Evolutionary conservation across 2,113 vertebrate genomes (phyloP).

Genomic region (Oceanodroma tethys): DNA sequence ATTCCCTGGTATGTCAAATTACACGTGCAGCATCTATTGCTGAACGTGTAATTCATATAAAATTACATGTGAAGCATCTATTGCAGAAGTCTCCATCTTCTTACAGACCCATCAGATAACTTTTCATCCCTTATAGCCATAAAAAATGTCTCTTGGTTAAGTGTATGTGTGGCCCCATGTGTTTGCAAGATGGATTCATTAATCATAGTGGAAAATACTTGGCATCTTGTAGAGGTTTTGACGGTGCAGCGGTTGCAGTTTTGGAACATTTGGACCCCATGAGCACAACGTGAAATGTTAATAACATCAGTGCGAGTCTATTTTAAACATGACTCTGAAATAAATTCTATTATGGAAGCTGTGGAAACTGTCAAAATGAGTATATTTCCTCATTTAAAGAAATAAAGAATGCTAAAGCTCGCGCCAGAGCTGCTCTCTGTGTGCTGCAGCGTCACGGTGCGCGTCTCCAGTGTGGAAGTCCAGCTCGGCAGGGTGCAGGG

Average conservation of each 20-base stretch:
- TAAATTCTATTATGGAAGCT: neutral
- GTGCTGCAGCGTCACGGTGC: neutral
- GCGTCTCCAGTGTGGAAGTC: accelerated
- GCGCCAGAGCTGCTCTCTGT: neutral
- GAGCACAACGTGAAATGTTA: neutral
- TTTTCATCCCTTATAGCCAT: neutral
- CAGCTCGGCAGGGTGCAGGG: neutral
- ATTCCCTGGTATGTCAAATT: neutral
- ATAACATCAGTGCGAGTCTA: neutral
- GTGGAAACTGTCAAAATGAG: neutral
- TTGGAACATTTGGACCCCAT: neutral
- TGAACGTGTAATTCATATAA: neutral
- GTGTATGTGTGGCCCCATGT: neutral
- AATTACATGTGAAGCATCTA: neutral
- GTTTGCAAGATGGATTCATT: neutral
- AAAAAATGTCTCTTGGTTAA: neutral
- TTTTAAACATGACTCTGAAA: neutral
- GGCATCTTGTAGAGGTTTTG: neutral
- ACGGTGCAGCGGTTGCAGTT: neutral
- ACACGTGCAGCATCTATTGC: neutral
- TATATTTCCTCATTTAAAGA: neutral
- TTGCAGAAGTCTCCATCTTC: neutral
- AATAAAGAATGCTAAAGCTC: neutral
- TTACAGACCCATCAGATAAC: neutral
- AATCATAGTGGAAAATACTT: neutral